Evolutionary conservation across 2,888 invertebrate species (phyloP).

Genomic region (Chloromyia formosa): DNA sequence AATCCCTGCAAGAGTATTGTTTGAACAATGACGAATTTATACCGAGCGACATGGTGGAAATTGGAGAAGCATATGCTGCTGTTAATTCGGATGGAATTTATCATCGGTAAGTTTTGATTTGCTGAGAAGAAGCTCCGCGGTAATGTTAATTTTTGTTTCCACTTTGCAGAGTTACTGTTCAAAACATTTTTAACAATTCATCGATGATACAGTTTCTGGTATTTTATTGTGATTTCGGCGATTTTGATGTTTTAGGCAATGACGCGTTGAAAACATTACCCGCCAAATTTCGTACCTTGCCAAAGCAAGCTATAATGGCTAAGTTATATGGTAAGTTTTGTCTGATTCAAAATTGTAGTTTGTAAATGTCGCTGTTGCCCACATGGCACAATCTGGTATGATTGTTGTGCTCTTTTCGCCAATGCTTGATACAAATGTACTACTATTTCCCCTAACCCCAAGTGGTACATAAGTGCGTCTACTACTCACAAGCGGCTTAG

Average conservation of each 20-base stretch:
- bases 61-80: slow-evolving; percentile 75
- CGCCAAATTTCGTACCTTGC: slow-evolving; percentile 68
- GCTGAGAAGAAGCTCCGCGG: no score
- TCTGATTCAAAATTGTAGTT: no score
- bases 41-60: slow-evolving; percentile 65
- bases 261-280: slow-evolving; percentile 68
- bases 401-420: no score
- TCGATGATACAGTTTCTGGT: slow-evolving; percentile 67
- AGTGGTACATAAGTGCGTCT: no score
- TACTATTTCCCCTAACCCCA: no score
- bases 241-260: slow-evolving; percentile 68
- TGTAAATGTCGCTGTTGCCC: no score
- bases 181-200: slow-evolving; percentile 66
- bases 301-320: slow-evolving; percentile 74
- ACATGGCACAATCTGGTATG: no score
- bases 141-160: neutral
- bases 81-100: slow-evolving; percentile 72
- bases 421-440: no score
- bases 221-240: slow-evolving; percentile 73
- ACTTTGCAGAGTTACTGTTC: slow-evolving; percentile 66
- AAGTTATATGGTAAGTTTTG: slow-evolving; percentile 67
- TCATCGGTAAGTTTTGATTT: slow-evolving; percentile 72
- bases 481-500: no score
- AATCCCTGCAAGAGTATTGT: slow-evolving; percentile 71
- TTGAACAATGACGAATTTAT: slow-evolving; percentile 66